Conservation (phyloP, 2,888 invertebrate species). For the Acanthosepion lycidas region DNA sequence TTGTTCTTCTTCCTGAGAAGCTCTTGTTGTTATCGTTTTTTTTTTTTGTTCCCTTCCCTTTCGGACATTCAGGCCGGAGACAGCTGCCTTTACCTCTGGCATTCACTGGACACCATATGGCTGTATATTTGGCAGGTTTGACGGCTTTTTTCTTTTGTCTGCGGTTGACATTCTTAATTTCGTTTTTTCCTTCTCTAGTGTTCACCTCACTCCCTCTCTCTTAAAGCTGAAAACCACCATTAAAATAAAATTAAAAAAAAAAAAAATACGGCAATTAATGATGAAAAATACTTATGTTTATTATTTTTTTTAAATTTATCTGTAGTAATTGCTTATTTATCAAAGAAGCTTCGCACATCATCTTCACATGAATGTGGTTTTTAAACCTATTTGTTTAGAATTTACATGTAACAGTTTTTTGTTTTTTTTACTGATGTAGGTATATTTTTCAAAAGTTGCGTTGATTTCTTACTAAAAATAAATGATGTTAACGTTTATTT, state of each 20-base stretch:
- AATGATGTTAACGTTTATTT: too few species aligned
- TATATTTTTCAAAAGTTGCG: too few species aligned
- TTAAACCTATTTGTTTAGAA: too few species aligned
- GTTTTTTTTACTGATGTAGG: too few species aligned
- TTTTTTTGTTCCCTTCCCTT: background rate
- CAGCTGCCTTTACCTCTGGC: background rate
- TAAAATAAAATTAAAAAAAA: background rate
- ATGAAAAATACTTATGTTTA: background rate
- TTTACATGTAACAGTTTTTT: too few species aligned
- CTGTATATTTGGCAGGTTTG: background rate
- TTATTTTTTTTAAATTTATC: background rate
- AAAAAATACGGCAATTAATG: background rate
- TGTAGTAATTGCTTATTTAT: background rate
- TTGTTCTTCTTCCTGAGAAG: constrained; percentile 44
- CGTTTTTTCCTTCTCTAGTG: background rate
- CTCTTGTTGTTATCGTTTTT: background rate
- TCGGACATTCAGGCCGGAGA: background rate
- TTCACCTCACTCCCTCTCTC: constrained; percentile 21
- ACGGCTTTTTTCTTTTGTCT: background rate
- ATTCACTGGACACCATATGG: constrained; percentile 8
- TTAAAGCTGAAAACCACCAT: background rate
- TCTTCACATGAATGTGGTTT: too few species aligned
- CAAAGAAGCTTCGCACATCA: background rate
- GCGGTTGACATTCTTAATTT: background rate
- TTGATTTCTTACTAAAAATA: too few species aligned